These are phyloP conservation scores for Coboldia fuscipes DNA, from an alignment of 1,140 invertebrate species.

Conservation along the genomic window DNA sequence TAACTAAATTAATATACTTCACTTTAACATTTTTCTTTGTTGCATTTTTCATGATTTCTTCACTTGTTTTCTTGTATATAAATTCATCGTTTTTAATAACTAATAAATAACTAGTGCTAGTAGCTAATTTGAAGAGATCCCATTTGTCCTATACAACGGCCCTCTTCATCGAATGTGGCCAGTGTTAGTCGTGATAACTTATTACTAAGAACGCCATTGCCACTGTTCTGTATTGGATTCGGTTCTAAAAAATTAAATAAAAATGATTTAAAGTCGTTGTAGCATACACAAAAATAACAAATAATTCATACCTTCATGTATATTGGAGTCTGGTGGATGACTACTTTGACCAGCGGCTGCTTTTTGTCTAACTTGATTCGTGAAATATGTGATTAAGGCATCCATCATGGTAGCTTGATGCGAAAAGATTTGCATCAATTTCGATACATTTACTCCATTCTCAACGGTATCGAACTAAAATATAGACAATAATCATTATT, in stretches of 20 bases:
- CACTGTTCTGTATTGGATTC: slow-evolving; percentile 21
- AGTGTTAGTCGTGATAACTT: slow-evolving; percentile 68
- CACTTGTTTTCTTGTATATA: not conserved
- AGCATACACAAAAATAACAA: not conserved
- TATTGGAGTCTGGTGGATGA: slow-evolving; percentile 23
- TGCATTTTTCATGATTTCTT: not conserved
- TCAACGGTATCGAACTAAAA: slow-evolving; percentile 59
- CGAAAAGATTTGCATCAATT: slow-evolving; percentile 62
- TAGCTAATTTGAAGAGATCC: slow-evolving; percentile 49
- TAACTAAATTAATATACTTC: not conserved
- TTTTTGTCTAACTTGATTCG: slow-evolving; percentile 24
- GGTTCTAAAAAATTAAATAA: slow-evolving; percentile 12
- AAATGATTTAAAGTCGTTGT: not conserved
- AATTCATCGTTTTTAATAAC: not conserved
- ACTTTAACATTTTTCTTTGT: not conserved
- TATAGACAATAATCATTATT: not conserved
- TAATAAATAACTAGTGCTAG: slow-evolving; percentile 11
- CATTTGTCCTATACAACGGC: slow-evolving; percentile 50
- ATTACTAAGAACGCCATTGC: slow-evolving; percentile 39
- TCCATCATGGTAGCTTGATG: slow-evolving; percentile 83
- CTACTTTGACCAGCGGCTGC: slow-evolving; percentile 17
- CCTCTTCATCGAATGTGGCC: slow-evolving; percentile 74
- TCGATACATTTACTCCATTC: slow-evolving; percentile 63
- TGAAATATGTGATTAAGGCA: slow-evolving; percentile 68
- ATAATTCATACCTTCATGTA: slow-evolving; percentile 16